Evolutionary conservation across 2,888 invertebrate genomes (phyloP), one percentile per base, ranked within the genome.

Genomic region (Acronicta psi): DNA sequence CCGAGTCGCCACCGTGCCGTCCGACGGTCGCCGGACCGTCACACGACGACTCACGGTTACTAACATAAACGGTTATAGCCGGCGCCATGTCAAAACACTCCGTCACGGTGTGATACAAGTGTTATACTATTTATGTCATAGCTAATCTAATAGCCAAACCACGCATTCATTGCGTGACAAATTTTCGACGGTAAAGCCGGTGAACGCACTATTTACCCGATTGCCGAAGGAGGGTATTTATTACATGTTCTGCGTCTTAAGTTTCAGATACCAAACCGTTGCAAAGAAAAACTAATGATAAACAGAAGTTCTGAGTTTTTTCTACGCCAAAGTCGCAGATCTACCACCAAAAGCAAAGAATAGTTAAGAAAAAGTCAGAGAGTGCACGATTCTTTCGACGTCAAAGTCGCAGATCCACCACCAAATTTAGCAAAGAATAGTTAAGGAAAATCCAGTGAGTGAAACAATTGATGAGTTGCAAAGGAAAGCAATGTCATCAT

Each of bases 31-130:
- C 50, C 59, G 65, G 51, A 36, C 59, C 65, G 59, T 49, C 62
- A 57, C 51, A 36, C 57, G 52, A 44, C 76, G 71, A 68, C 64
- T 62, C 73, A 71, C 69, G 54, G 51, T 53, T 66, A 47, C 60
- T 57, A 67, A 71, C 67, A 65, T 46, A 56, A 69, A 65, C 75
- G 41, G 63, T 67, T 56, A 68, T 58, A 49, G 61, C 51, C 63
- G 76, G 75, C 76, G 75, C 76, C 75, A 73, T 59, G 70, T 64
- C 75, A 66, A 69, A 71, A 66, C 61, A 57, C 56, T 43, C 60
- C 69, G 74, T 65, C 61, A 68, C 68, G 53, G 69, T 63, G 69
- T 63, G 59, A 47, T 59, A 63, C 51, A 59, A 60, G 54, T 56
- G 64, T 69, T 64, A 65, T 62, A 59, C 45, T 53, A 56, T 73